Base-by-base conservation (phyloP, 1,140 invertebrate species). In the Steinernema feltiae region DNA sequence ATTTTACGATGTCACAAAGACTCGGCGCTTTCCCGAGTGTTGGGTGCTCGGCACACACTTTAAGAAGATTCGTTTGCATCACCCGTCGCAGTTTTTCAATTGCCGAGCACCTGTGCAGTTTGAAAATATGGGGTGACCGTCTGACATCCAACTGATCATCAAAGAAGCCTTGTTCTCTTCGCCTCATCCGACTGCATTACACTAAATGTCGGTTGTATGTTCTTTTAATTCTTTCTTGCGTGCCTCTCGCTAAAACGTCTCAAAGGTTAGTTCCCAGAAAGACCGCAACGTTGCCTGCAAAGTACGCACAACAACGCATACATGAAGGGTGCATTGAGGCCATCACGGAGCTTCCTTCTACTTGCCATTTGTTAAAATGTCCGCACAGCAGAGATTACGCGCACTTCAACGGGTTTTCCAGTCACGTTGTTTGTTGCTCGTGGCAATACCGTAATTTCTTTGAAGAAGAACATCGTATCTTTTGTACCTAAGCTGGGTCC, bases 401-500 rank as follows among this genome's bases (percentile, higher is more conserved):
- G 41, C 7, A 7, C n/a, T 7, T 46, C 41, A n/a, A n/a, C 41
- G 41, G 41, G 41, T 46, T 46, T 46, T n/a, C 41, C 41, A n/a
- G 41, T 46, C 41, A 46, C 41, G 41, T 46, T 46, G 41, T 46
- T 46, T 7, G n/a, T 12, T 7, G 41, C 7, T 46, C 41, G 41
- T 7, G 41, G 7, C 41, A n/a, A 7, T 46, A 46, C 41, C 41
- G 41, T 46, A 46, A n/a, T 46, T 63, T 63, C 7, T 63, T 63
- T 63, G 53, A 21, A 27, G 15, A 27, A 63, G 53, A 15, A 63
- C 53, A 63, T 15, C 24, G 53, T 63, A 63, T 27, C 53, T 63
- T 63, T 63, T 63, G 53, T 63, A 63, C 53, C 53, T 63, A 63
- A 21, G 53, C 7, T 63, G 53, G 53, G 53, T 63, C 53, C 53